Conservation (phyloP, 2,888 invertebrate species). For the Neuroscelio doddi region DNA sequence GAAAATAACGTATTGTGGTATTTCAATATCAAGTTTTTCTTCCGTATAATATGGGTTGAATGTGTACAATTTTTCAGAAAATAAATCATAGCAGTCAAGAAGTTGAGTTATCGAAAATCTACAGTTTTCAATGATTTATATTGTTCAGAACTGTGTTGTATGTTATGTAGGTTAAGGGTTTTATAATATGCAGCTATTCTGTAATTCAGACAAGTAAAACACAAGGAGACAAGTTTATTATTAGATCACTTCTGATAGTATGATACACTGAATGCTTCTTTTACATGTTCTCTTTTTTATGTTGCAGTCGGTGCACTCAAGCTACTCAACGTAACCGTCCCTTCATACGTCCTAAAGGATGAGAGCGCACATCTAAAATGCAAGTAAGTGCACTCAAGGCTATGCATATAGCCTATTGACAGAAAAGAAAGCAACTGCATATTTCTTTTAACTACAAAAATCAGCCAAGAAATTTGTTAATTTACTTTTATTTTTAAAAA, state of each 20-base stretch:
- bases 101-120: constrained; percentile 20
- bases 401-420: constrained; percentile 36
- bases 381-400: constrained; percentile 63
- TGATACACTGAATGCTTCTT: constrained; percentile 38
- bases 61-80: constrained; percentile 4
- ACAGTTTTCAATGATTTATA: constrained; percentile 32
- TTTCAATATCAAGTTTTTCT: too few relatives aligned
- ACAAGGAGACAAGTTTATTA: constrained; percentile 24
- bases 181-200: constrained; percentile 9
- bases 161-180: constrained; percentile 49
- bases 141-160: neutral
- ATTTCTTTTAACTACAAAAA: constrained; percentile 15
- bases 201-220: constrained; percentile 18
- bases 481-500: neutral
- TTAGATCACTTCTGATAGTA: constrained; percentile 38
- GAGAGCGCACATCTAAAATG: constrained; percentile 72
- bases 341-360: constrained; percentile 70
- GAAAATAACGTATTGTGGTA: too few relatives aligned
- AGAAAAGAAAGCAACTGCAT: constrained; percentile 20
- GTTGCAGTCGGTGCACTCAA: constrained; percentile 70
- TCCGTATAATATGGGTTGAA: constrained; percentile 5
- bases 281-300: constrained; percentile 51
- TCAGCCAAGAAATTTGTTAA: constrained; percentile 6
- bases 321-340: constrained; percentile 70
- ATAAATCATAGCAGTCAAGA: constrained; percentile 1